Evolutionary conservation across 2,113 vertebrate species (phyloP).

Genomic region (Engystomops pustulosus): DNA sequence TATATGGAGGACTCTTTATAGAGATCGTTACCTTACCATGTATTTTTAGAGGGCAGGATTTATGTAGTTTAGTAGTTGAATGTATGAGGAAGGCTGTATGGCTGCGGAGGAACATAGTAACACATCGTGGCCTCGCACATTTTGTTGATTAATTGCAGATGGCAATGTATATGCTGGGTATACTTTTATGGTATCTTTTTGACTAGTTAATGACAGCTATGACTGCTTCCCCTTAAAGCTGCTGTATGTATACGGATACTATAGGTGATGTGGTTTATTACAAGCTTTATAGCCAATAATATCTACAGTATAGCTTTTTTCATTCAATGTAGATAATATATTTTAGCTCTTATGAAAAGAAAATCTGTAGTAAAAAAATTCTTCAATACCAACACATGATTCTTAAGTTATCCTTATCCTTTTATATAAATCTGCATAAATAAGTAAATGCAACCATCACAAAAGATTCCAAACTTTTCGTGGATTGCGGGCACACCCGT

Average conservation of each 20-base stretch:
- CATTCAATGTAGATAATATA: too few species aligned
- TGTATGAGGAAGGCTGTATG: background rate
- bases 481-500: too few species aligned
- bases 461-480: too few species aligned
- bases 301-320: too few species aligned
- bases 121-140: background rate
- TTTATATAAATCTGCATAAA: too few species aligned
- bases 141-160: background rate
- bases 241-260: background rate
- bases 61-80: background rate
- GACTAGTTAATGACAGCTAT: background rate
- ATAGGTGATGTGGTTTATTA: background rate
- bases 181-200: slow-evolving; percentile 13
- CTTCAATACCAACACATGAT: too few species aligned
- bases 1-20: slow-evolving; percentile 21
- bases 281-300: too few species aligned
- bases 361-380: too few species aligned
- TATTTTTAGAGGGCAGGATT: slow-evolving; percentile 24
- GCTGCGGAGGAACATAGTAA: background rate
- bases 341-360: too few species aligned
- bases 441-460: too few species aligned
- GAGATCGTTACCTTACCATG: slow-evolving; percentile 4
- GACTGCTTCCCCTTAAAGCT: background rate
- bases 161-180: slow-evolving; percentile 5
- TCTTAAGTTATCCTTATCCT: too few species aligned